phyloP scores from a whole-genome alignment of 1,140 invertebrate genomes.

The Nymphalis io region DNA sequence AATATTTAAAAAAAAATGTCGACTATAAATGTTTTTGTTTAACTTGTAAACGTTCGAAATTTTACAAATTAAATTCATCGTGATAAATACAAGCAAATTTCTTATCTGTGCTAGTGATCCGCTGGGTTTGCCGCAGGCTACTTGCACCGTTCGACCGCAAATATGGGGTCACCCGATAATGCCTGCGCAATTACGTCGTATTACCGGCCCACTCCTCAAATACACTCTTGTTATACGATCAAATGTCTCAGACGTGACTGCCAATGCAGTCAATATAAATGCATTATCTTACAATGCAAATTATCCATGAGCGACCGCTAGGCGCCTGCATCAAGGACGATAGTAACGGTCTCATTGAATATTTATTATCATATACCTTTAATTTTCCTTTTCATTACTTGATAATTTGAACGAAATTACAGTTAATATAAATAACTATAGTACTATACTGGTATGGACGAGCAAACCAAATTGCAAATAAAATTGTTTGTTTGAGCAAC shows the following conservation, averaged over 20 bases:
- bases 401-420: neutral
- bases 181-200: constrained; percentile 70
- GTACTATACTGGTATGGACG: too few species aligned
- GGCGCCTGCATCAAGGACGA: constrained; percentile 50
- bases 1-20: neutral
- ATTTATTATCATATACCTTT: constrained; percentile 19
- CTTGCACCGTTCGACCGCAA: constrained; percentile 58
- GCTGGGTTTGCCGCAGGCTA: constrained; percentile 32
- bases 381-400: constrained; percentile 3
- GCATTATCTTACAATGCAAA: constrained; percentile 67
- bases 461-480: too few species aligned
- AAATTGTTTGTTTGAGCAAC: too few species aligned
- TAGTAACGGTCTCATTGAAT: constrained; percentile 28
- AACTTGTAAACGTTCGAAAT: neutral
- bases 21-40: neutral
- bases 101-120: constrained; percentile 18
- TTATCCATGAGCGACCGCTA: constrained; percentile 61
- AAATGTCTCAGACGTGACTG: constrained; percentile 75
- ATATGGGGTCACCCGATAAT: constrained; percentile 77
- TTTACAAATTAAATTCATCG: constrained; percentile 22
- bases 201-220: constrained; percentile 61
- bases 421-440: neutral
- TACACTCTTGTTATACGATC: constrained; percentile 69
- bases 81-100: constrained; percentile 5
- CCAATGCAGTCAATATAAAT: constrained; percentile 51